Conservation (phyloP, 2,888 invertebrate genomes). For the Pherbina coryleti region DNA sequence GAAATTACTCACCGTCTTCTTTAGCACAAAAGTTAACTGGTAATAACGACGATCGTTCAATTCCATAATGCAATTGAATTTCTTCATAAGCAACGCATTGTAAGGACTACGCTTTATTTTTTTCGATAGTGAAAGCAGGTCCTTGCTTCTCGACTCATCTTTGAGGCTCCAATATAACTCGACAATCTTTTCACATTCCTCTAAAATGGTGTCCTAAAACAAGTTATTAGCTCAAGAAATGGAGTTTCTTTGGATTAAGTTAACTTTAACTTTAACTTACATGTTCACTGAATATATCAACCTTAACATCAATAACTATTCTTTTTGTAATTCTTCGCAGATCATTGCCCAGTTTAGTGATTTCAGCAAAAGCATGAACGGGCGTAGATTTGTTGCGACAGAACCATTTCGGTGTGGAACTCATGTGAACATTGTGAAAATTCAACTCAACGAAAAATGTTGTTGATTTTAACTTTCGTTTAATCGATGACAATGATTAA, state of each 20-base stretch:
- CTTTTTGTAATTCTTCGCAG: slow-evolving; percentile 64
- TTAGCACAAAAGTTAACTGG: slow-evolving; percentile 66
- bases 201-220: slow-evolving; percentile 61
- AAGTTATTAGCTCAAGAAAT: background rate
- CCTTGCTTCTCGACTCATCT: slow-evolving; percentile 60
- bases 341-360: slow-evolving; percentile 63
- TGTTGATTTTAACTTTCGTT: slow-evolving; percentile 18
- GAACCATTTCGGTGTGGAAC: slow-evolving; percentile 65
- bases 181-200: slow-evolving; percentile 62
- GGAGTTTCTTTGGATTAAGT: background rate
- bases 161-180: slow-evolving; percentile 64
- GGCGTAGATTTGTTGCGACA: slow-evolving; percentile 65
- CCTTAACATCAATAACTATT: slow-evolving; percentile 66
- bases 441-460: background rate
- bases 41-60: slow-evolving; percentile 63
- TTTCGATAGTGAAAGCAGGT: slow-evolving; percentile 62
- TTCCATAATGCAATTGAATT: slow-evolving; percentile 59
- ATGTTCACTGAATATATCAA: slow-evolving; percentile 65
- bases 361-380: slow-evolving; percentile 64
- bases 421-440: slow-evolving; percentile 52
- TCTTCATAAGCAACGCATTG: slow-evolving; percentile 63
- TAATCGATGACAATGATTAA: slow-evolving; percentile 36
- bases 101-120: slow-evolving; percentile 68
- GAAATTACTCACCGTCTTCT: slow-evolving; percentile 59
- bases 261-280: slow-evolving; percentile 52